Base-by-base conservation (phyloP, 2,797 vertebrate species). In the Rhinophrynus dorsalis region DNA sequence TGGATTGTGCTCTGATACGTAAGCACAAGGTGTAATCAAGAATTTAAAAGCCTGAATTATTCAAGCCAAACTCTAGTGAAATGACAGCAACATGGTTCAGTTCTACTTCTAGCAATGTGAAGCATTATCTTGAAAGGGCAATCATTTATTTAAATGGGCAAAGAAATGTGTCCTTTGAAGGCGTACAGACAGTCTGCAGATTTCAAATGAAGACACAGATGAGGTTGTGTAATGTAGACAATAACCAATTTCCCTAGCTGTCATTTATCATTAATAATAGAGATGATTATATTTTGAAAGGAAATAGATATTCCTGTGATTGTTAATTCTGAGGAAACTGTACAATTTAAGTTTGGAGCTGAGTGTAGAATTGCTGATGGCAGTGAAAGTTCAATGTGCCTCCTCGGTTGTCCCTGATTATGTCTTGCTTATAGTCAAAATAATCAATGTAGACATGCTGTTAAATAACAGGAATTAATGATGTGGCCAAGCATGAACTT, bases 391-490 rank as follows among this genome's bases (percentile, higher is more conserved):
- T 2, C 60, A 23, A 37, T 11, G 5, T 5, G 45, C 40, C 77
- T 51, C 55, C 70, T 29, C 59, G 37, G 63, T 51, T 27, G 67
- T 75, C 6, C 59, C 33, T 68, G 61, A 26, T 74, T 68, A 48
- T 74, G n/a, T 63, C 63, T 60, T 67, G 42, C 70, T 75, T 3
- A 74, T 42, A 56, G 38, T 60, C 73, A 74, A 63, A 77, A 74
- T 48, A 78, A 70, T 51, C 50, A 57, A 30, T 4, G 1, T 23
- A 35, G 69, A 55, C 32, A 0, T 62, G 57, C 68, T 66, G 73
- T 50, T 77, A 75, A 77, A 73, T 75, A 71, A 78, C 74, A 77
- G 77, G 76, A 79, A 78, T 5, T 70, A 57, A 70, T 67, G 62
- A 35, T 55, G 58, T 56, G 75, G 77, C 61, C 74, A 74, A 75